These are phyloP conservation scores for Acrocera orbiculus DNA, from an alignment of 2,888 invertebrate species.

Conservation along the genomic window DNA sequence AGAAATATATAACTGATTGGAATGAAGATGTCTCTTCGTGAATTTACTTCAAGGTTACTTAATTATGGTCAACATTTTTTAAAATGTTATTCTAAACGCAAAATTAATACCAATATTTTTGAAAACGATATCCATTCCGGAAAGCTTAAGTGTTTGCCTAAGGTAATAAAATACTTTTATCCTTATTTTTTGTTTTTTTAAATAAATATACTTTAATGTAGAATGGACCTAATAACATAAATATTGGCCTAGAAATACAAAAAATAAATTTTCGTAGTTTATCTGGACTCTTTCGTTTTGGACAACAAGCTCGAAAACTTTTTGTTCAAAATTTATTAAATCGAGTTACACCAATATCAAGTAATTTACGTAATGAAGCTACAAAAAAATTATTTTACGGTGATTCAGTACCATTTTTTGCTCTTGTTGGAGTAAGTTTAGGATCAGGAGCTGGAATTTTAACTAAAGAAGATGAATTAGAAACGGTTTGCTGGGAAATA, in stretches of 20 bases:
- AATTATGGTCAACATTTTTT: too few species aligned
- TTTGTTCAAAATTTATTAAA: slow-evolving; percentile 53
- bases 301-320: slow-evolving; percentile 43
- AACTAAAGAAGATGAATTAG: slow-evolving; percentile 58
- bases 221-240: slow-evolving; percentile 5
- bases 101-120: too few species aligned
- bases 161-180: neutral
- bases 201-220: neutral
- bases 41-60: too few species aligned
- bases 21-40: too few species aligned
- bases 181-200: neutral
- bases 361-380: slow-evolving; percentile 42
- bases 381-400: slow-evolving; percentile 47
- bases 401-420: slow-evolving; percentile 55
- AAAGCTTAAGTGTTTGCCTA: too few species aligned
- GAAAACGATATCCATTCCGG: too few species aligned
- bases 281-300: slow-evolving; percentile 36
- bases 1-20: too few species aligned
- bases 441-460: slow-evolving; percentile 55
- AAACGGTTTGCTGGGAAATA: slow-evolving; percentile 63
- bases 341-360: slow-evolving; percentile 47
- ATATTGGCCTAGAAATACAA: slow-evolving; percentile 6
- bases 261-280: too few species aligned
- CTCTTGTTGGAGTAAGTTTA: slow-evolving; percentile 52
- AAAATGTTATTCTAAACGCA: too few species aligned